These are phyloP conservation scores for Mactromeris polynyma DNA, from an alignment of 2,888 invertebrate genomes.

Conservation along the genomic window DNA sequence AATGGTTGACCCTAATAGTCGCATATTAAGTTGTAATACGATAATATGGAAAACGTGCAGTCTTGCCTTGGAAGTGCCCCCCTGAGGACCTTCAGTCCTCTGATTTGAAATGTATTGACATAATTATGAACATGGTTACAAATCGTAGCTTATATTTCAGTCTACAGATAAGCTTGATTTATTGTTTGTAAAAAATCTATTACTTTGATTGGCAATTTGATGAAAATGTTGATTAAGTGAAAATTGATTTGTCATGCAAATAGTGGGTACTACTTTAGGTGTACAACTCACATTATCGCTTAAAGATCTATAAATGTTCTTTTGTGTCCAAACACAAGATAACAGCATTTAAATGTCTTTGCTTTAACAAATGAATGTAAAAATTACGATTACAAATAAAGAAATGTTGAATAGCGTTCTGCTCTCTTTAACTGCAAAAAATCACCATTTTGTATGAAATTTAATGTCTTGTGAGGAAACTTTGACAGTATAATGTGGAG, in stretches of 20 bases:
- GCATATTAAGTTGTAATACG: too few species aligned
- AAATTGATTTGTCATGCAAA: neutral
- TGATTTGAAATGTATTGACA: too few species aligned
- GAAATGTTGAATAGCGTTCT: neutral
- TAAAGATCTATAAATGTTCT: neutral
- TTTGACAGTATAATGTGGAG: neutral
- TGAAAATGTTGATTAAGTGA: neutral
- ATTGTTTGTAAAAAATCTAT: neutral
- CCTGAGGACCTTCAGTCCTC: too few species aligned
- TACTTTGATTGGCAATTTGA: neutral
- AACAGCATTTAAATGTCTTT: neutral
- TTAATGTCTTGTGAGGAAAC: neutral
- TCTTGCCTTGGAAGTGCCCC: too few species aligned
- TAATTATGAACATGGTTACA: neutral
- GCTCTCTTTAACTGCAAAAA: neutral
- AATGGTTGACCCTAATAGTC: too few species aligned
- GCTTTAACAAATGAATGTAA: neutral
- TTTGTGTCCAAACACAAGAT: constrained; percentile 1
- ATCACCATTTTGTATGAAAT: neutral
- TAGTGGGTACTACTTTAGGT: neutral
- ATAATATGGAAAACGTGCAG: too few species aligned
- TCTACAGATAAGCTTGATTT: too few species aligned
- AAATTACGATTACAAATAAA: neutral
- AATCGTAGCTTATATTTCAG: too few species aligned
- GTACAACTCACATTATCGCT: neutral